Percentiles rank a stretch among this genome's conserved stretches.
These are phyloP conservation scores for Propithecus coquereli DNA, from an alignment of 2,113 vertebrate species.

Conservation along the genomic window DNA sequence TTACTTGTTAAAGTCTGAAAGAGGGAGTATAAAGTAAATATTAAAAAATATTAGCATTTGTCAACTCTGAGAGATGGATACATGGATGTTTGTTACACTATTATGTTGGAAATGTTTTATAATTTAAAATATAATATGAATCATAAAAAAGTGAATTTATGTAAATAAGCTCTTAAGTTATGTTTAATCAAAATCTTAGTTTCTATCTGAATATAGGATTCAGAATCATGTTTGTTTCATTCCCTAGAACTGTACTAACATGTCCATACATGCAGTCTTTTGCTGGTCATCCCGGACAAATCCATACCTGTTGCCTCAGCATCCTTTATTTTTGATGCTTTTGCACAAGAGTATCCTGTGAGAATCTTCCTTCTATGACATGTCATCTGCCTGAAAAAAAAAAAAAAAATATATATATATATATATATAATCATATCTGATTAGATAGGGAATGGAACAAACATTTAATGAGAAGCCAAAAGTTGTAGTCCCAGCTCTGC, in stretches of 20 bases:
- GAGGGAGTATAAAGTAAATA: not conserved
- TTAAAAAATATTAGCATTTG: conserved; percentile 7
- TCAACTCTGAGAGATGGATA: not conserved
- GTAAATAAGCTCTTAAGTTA: not conserved
- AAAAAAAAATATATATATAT: not conserved
- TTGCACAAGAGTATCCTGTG: not conserved
- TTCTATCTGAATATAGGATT: conserved; percentile 6
- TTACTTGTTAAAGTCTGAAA: not conserved
- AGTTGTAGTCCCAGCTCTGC: not conserved
- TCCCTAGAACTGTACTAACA: not conserved
- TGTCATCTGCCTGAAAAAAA: not conserved
- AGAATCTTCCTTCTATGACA: not conserved
- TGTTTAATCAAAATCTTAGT: not conserved
- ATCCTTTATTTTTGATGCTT: not conserved
- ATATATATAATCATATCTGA: not conserved
- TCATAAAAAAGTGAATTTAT: not conserved
- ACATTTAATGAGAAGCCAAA: not conserved
- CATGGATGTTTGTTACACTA: not conserved
- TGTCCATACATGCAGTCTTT: not conserved
- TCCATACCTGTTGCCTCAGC: not conserved
- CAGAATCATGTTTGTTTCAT: conserved; percentile 12
- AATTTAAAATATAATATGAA: conserved; percentile 13
- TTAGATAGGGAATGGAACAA: not conserved
- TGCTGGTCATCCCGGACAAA: not conserved
- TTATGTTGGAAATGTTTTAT: conserved; percentile 19